Conservation (phyloP, 92 coral and sea anemone species). For the Paramuricea clavata region DNA sequence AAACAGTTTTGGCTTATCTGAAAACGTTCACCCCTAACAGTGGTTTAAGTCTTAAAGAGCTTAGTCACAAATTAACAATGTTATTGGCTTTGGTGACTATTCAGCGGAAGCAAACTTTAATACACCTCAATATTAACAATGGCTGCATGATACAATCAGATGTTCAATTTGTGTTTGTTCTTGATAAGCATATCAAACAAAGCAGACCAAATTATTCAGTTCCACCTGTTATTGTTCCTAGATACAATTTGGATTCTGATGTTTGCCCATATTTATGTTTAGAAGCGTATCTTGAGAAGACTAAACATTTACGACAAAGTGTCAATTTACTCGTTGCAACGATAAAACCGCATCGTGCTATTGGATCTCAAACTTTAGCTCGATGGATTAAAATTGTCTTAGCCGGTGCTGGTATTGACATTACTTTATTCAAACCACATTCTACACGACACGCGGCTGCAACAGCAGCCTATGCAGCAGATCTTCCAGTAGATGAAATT, state of each 20-base stretch:
- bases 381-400: conserved; percentile 43
- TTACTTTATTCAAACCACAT: background rate
- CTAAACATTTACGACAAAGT: conserved; percentile 64
- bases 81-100: conserved; percentile 60
- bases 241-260: conserved; percentile 63
- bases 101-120: conserved; percentile 63
- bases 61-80: conserved; percentile 63
- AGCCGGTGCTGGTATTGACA: background rate
- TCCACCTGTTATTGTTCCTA: conserved; percentile 67
- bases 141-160: conserved; percentile 50
- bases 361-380: conserved; percentile 40
- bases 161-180: conserved; percentile 56
- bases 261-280: conserved; percentile 68
- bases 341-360: conserved; percentile 56
- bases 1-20: conserved; percentile 42
- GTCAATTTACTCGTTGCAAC: conserved; percentile 53
- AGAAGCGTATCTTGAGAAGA: conserved; percentile 60
- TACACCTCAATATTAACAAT: conserved; percentile 52
- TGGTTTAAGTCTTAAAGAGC: conserved; percentile 52
- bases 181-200: conserved; percentile 55
- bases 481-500: too few relatives aligned
- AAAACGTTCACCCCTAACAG: conserved; percentile 33
- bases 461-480: too few relatives aligned
- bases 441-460: too few relatives aligned
- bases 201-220: conserved; percentile 69